phyloP scores from a whole-genome alignment of 2,888 invertebrate genomes.

The Steromphala cineraria region DNA sequence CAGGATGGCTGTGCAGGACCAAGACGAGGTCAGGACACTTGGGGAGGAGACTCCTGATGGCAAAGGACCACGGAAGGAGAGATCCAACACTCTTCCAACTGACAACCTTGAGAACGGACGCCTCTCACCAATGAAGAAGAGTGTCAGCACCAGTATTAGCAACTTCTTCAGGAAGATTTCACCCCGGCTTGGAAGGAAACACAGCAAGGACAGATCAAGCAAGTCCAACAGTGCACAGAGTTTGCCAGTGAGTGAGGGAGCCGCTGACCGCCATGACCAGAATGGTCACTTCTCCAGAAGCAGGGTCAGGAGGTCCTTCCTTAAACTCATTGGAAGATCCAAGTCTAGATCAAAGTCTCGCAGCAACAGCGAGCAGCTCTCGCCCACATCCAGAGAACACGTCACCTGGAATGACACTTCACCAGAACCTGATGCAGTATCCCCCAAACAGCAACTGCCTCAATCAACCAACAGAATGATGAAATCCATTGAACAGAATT shows the following conservation, averaged over 20 bases:
- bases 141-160: slow-evolving; percentile 67
- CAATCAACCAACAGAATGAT: slow-evolving; percentile 43
- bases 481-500: slow-evolving; percentile 66
- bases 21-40: slow-evolving; percentile 49
- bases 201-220: slow-evolving; percentile 38
- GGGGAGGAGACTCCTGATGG: not conserved
- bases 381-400: not conserved
- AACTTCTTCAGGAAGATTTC: slow-evolving; percentile 69
- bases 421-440: slow-evolving; percentile 1
- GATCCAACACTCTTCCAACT: slow-evolving; percentile 29
- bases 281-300: slow-evolving; percentile 52
- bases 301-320: slow-evolving; percentile 60
- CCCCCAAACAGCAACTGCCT: slow-evolving; percentile 20
- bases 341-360: slow-evolving; percentile 40
- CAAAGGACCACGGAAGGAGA: not conserved
- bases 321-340: slow-evolving; percentile 58
- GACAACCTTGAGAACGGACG: slow-evolving; percentile 36
- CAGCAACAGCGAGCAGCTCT: slow-evolving; percentile 1
- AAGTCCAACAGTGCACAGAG: slow-evolving; percentile 60
- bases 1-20: slow-evolving; percentile 54
- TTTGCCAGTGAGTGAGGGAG: slow-evolving; percentile 46
- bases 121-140: slow-evolving; percentile 63
- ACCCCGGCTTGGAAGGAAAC: slow-evolving; percentile 53
- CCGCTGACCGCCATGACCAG: slow-evolving; percentile 35
- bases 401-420: slow-evolving; percentile 23